phyloP scores from a whole-genome alignment of 35 echinoderm and acorn worm species.

The Strongylocentrotus purpuratus region DNA sequence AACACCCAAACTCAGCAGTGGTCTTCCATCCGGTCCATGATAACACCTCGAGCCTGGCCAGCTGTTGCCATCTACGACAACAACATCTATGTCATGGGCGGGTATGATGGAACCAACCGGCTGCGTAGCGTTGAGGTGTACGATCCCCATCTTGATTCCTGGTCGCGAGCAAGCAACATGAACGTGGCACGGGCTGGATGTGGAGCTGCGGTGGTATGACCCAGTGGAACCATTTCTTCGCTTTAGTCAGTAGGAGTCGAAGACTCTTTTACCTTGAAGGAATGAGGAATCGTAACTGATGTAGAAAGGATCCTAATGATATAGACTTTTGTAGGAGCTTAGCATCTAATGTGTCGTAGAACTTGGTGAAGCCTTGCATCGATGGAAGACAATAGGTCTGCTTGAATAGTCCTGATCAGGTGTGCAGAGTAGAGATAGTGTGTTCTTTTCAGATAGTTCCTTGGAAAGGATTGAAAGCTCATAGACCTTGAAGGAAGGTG shows the following conservation, averaged over 20 bases:
- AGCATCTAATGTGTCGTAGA: not conserved
- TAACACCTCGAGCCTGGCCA: constrained; percentile 88
- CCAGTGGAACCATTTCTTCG: not conserved
- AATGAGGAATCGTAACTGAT: not conserved
- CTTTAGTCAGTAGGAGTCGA: not conserved
- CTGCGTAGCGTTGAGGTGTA: constrained; percentile 90
- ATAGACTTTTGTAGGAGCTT: not conserved
- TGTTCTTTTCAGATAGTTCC: too few species aligned
- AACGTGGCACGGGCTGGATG: constrained; percentile 83
- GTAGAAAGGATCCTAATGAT: not conserved
- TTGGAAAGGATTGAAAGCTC: too few species aligned
- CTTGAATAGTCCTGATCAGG: not conserved
- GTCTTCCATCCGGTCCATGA: constrained; percentile 90
- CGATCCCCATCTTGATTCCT: constrained; percentile 85
- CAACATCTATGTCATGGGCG: constrained; percentile 97
- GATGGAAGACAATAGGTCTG: not conserved
- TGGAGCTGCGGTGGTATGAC: constrained; percentile 90
- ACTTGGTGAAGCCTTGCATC: not conserved
- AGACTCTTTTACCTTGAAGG: not conserved
- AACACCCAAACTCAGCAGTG: constrained; percentile 99
- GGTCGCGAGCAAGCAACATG: constrained; percentile 87
- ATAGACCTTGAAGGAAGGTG: too few species aligned
- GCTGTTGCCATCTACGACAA: constrained; percentile 94
- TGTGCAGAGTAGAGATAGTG: too few species aligned
- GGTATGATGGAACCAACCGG: constrained; percentile 87